Base-by-base conservation (phyloP, 1,140 invertebrate genomes). In the Pararge aegeria region DNA sequence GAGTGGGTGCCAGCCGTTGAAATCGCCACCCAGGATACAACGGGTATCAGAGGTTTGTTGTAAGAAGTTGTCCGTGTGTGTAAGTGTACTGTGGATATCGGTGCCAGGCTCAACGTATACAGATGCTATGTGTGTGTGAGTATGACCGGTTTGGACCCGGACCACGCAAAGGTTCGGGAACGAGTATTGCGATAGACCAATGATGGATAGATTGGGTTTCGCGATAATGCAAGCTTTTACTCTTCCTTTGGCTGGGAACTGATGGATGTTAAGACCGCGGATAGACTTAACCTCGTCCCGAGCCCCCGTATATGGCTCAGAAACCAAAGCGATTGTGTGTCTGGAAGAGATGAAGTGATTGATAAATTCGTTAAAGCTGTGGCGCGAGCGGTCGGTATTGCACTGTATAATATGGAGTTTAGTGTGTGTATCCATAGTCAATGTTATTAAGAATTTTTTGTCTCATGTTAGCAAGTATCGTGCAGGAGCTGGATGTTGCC, bases 351-450 rank as follows among this genome's bases (percentile, higher is more conserved):
- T 37, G 16, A 49, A 19, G 15, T n/a, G n/a, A n/a, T n/a, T n/a
- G n/a, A n/a, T n/a, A n/a, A n/a, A 18, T 10, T 44, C 53, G 1
- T 44, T 19, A 4, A 16, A 16, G 9, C 21, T 20, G 2, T 16
- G 5, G 5, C 38, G 9, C 0, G 53, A 44, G 10, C 10, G 7
- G 12, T 24, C 53, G 0, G 44, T 9, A 13, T 55, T 55, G 13
- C 53, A 55, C 30, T 55, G 53, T 20, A 44, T 29, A 1, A 46
- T 13, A 9, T 29, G 13, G 4, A 55, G 7, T 30, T 10, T 6
- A 15, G n/a, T n/a, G n/a, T 27, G 13, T 4, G n/a, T 18, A 30
- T 12, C 65, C 59, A 66, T 69, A 62, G 20, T 64, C 58, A 1
- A 56, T 46, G 3, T 10, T 16, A 18, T 21, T 9, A 38, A 49